These are phyloP conservation scores for Nicator chloris DNA, from an alignment of 2,113 vertebrate genomes.

Conservation along the genomic window DNA sequence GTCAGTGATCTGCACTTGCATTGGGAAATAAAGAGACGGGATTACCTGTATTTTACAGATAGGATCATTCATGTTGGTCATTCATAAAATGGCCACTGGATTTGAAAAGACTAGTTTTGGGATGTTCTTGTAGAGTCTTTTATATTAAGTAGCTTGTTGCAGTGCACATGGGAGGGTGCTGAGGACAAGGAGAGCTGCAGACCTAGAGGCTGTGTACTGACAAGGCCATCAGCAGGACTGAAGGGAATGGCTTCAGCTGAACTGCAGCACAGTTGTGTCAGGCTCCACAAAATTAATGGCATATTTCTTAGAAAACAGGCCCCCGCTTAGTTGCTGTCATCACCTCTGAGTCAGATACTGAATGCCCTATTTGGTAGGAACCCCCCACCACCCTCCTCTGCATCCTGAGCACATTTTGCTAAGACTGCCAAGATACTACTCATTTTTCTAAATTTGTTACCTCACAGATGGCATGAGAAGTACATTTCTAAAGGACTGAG, in stretches of 20 bases:
- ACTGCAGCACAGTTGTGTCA: neutral
- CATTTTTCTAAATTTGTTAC: slow-evolving; percentile 38
- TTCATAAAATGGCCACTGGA: neutral
- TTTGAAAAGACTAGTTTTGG: neutral
- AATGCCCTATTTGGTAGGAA: neutral
- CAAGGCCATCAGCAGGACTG: neutral
- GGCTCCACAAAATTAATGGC: neutral
- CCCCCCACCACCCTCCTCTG: neutral
- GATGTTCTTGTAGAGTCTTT: neutral
- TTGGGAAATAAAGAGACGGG: neutral
- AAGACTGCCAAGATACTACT: slow-evolving; percentile 25
- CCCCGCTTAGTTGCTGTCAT: neutral
- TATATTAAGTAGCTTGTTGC: neutral
- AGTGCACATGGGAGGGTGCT: fast-evolving
- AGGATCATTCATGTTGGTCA: neutral
- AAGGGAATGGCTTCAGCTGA: neutral
- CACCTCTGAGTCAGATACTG: slow-evolving; percentile 11
- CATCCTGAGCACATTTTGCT: neutral
- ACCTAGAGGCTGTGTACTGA: neutral
- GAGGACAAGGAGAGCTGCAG: neutral
- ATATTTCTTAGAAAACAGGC: neutral
- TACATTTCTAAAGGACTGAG: slow-evolving; percentile 7
- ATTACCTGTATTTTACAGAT: neutral
- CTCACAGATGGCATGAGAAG: slow-evolving; percentile 27
- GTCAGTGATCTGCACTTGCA: neutral